Conservation (phyloP, 1,140 invertebrate genomes). For the Xylocopa sonorina region DNA sequence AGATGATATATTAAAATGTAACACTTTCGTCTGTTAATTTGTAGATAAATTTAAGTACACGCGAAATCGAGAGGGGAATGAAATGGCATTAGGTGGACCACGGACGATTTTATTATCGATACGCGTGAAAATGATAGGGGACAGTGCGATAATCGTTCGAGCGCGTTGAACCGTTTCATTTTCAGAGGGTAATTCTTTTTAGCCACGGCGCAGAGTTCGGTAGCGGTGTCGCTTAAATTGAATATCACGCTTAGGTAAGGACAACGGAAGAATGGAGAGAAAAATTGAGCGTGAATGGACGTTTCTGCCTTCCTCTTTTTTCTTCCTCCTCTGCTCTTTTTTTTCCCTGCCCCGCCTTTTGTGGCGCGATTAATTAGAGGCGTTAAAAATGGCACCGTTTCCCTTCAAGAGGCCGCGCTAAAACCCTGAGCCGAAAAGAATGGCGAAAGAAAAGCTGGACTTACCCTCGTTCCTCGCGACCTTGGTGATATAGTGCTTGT, state of each 20-base stretch:
- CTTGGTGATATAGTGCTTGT: slow-evolving; percentile 23
- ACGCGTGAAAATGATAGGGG: slow-evolving; percentile 16
- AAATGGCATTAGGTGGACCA: not conserved
- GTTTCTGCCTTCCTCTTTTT: slow-evolving; percentile 3
- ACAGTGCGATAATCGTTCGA: not conserved
- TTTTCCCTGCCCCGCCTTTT: not conserved
- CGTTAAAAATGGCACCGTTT: slow-evolving; percentile 57
- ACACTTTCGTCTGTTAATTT: too few species aligned
- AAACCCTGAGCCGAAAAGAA: slow-evolving; percentile 32
- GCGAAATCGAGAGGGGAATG: not conserved
- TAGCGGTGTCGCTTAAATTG: not conserved
- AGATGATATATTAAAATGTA: too few species aligned
- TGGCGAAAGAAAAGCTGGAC: slow-evolving; percentile 28
- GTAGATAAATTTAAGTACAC: too few species aligned
- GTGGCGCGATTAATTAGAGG: slow-evolving; percentile 69
- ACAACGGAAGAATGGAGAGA: not conserved
- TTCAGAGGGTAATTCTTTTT: not conserved
- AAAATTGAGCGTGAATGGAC: slow-evolving; percentile 14
- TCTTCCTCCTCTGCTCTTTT: too few species aligned
- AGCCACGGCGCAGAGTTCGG: not conserved
- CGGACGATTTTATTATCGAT: not conserved
- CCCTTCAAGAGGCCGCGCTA: slow-evolving; percentile 22
- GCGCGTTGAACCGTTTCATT: not conserved
- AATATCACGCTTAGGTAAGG: not conserved
- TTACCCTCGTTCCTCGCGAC: slow-evolving; percentile 24